A percentile compares a stretch with the other conserved stretches of the same genome.
Conservation (phyloP, 2,113 vertebrate species). For the Brienomyrus longianalis region DNA sequence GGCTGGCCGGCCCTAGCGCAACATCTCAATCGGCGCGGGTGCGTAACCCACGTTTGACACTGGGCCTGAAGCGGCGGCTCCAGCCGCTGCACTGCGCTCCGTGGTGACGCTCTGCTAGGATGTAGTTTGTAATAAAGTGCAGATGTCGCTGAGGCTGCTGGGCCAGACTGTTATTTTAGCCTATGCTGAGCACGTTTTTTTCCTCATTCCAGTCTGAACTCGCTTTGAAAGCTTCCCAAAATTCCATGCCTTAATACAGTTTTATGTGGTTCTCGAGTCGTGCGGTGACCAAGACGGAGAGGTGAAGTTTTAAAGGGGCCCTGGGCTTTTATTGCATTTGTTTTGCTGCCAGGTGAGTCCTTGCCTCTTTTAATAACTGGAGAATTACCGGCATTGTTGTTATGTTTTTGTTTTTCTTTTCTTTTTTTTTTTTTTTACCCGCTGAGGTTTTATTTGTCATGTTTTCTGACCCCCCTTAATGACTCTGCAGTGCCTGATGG, state of each 20-base stretch:
- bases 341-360: slow-evolving; percentile 24
- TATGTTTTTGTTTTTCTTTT: slow-evolving; percentile 27
- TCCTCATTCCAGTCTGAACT: slow-evolving; percentile 76
- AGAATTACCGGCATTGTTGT: slow-evolving; percentile 32
- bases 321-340: slow-evolving; percentile 10
- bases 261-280: slow-evolving; percentile 54
- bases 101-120: slow-evolving; percentile 67
- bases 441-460: neutral
- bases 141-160: slow-evolving; percentile 68
- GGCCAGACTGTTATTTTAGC: slow-evolving; percentile 84
- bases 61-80: slow-evolving; percentile 62
- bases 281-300: slow-evolving; percentile 31
- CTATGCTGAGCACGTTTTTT: slow-evolving; percentile 63
- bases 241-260: slow-evolving; percentile 74
- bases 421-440: slow-evolving; percentile 17
- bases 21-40: slow-evolving; percentile 59
- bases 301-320: slow-evolving; percentile 33
- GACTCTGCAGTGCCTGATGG: neutral
- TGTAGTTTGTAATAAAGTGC: slow-evolving; percentile 82
- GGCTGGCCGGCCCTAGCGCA: slow-evolving; percentile 51
- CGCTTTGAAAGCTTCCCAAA: slow-evolving; percentile 80
- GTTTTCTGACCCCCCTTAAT: slow-evolving; percentile 6
- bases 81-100: slow-evolving; percentile 62
- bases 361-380: slow-evolving; percentile 25
- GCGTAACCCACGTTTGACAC: slow-evolving; percentile 73